Evolutionary conservation across 2,888 invertebrate genomes (phyloP).

Genomic region (Apodemia duryi): DNA sequence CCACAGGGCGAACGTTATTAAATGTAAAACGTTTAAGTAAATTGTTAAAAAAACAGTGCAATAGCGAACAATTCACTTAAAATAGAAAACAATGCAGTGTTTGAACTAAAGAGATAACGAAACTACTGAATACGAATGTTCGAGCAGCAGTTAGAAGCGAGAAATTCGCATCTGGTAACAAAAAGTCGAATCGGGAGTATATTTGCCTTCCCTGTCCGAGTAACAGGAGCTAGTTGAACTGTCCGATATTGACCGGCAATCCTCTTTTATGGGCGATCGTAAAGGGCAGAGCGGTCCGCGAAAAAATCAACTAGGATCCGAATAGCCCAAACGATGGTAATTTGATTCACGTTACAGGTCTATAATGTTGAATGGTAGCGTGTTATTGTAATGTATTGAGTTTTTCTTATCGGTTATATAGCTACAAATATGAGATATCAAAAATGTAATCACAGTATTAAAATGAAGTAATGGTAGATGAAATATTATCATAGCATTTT

Average conservation of each 20-base stretch:
- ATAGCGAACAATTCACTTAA: background rate
- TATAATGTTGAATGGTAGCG: constrained; percentile 1
- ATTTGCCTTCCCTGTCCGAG: constrained; percentile 28
- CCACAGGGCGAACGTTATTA: no score
- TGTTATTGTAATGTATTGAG: constrained; percentile 23
- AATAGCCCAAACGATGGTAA: constrained; percentile 21
- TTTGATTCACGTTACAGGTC: constrained; percentile 13
- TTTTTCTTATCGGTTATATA: background rate
- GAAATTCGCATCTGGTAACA: constrained; percentile 28
- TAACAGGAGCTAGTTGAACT: constrained; percentile 34
- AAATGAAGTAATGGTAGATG: background rate
- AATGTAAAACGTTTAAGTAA: background rate
- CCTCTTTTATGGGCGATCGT: constrained; percentile 58
- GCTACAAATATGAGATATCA: constrained; percentile 3
- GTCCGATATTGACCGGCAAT: constrained; percentile 50
- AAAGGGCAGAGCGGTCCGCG: constrained; percentile 47
- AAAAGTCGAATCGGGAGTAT: constrained; percentile 31
- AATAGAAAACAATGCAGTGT: constrained; percentile 24
- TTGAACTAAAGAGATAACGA: constrained; percentile 28
- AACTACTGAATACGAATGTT: constrained; percentile 25
- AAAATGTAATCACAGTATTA: constrained; percentile 23
- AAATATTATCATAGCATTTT: no score
- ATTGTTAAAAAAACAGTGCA: constrained; percentile 3
- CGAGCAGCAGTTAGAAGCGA: constrained; percentile 23
- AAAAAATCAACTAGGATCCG: constrained; percentile 47